Evolutionary conservation across 1,140 invertebrate genomes (phyloP), one percentile per base, ranked within the genome.

Genomic region (Prorops nasuta): DNA sequence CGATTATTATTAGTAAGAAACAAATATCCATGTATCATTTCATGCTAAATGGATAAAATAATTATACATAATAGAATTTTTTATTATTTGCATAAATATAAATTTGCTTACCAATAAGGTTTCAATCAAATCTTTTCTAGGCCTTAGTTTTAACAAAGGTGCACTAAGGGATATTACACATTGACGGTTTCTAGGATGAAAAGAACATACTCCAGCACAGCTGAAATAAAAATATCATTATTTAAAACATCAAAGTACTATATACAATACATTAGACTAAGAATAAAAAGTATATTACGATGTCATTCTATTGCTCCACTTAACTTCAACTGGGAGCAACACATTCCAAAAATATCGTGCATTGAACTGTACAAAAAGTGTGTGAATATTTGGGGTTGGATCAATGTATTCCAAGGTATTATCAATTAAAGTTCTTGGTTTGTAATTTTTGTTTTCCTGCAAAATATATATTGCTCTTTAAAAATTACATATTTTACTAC

Each of bases 1-100:
- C 83, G 81, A 62, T 88, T 85, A 52, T 88, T 85, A 46, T 86
- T 79, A 3, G 91, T 91, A 0, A 98, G 80, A 80, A 98, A 98
- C 39, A 98, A 81, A 72, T 87, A 98, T 0, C 94, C 97, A 77
- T 99, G 97, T 51, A 99, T 99, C 97, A 99, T 99, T 79, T 99
- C 97, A 78, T 99, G 97, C 79, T 89, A 54, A 19, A 80, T n/a
- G n/a, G n/a, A 74, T 37, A 15, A 3, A 61, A 63, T 44, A 64
- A 50, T 59, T 49, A 48, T 51, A 57, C 40, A 37, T 44, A 32
- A n/a, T 48, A 19, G 8, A 35, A 49, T 10, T 28, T 28, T n/a
- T 44, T 20, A 49, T 19, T 20, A 42, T 40, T 19, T 20, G 41
- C 2, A 37, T 38, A 37, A 37, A 38, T 35, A 45, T 2, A 21